These are phyloP conservation scores for Riparia riparia DNA, from an alignment of 2,113 vertebrate genomes.

Conservation along the genomic window DNA sequence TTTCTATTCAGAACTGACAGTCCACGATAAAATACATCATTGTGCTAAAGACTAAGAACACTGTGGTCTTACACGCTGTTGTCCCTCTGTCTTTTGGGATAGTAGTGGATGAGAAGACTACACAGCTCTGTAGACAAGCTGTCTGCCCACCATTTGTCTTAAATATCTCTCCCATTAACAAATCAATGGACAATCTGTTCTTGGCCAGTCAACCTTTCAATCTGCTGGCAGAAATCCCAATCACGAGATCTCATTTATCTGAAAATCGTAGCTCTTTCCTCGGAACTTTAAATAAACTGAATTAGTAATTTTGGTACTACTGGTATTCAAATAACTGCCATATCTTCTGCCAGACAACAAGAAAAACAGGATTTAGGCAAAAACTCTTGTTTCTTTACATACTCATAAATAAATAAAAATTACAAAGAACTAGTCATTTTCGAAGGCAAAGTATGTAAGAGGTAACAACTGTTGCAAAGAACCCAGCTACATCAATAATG, in stretches of 20 bases:
- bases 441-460: background rate
- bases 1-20: background rate
- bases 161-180: background rate
- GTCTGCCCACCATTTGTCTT: background rate
- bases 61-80: background rate
- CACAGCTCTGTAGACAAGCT: background rate
- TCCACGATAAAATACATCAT: background rate
- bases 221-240: background rate
- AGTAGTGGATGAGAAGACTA: background rate
- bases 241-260: background rate
- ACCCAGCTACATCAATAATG: background rate
- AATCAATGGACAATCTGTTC: background rate
- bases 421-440: background rate
- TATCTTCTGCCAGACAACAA: background rate
- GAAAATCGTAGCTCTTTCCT: background rate
- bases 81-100: background rate
- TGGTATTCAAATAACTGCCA: background rate
- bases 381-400: background rate
- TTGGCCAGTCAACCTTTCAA: constrained; percentile 9
- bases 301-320: background rate
- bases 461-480: background rate
- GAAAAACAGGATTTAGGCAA: background rate
- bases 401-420: background rate
- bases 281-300: background rate
- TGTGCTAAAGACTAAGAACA: background rate